Evolutionary conservation across 2,797 vertebrate species (phyloP), one percentile per base, ranked within the genome.

Genomic region (Atherinosoma microstoma): DNA sequence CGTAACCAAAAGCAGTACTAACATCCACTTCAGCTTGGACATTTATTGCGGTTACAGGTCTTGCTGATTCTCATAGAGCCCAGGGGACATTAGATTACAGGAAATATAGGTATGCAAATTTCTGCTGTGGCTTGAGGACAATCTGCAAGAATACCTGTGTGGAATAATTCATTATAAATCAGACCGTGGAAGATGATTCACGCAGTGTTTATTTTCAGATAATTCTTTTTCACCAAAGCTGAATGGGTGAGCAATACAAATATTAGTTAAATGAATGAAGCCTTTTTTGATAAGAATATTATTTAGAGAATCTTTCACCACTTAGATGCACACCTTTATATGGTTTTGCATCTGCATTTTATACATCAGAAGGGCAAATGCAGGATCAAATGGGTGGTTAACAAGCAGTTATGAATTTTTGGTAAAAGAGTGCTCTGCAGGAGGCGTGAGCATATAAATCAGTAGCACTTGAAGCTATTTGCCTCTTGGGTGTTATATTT

Each of bases 161-260:
- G 79, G 86, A 86, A 91, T 90, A 79, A 84, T 89, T 89, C 66
- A 87, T 89, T 78, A 73, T 66, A 76, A 67, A 71, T 69, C 64
- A 65, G 76, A 76, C 70, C 57, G 24, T 42, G 62, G 59, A 30
- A 58, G 42, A 62, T 69, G 67, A 75, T 62, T 53, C 32, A 57
- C 64, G 22, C 70, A 24, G 34, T 66, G 58, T 40, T 60, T 27
- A 54, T 58, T 67, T 47, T 53, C 53, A 58, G 34, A 67, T 64
- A 36, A 76, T 9, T 57, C 45, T 61, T 11, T 54, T 11, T 35
- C 57, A 67, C 40, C 6, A 30, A 59, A 74, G 70, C 56, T 49
- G 35, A 51, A 59, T 49, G 8, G 56, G 59, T 51, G 63, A 67
- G 59, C 27, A 63, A 56, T 76, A 67, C 27, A 8, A 30, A 47